Base-by-base conservation (phyloP, 2,888 invertebrate genomes). In the Sinopyrophorus schimmeli region DNA sequence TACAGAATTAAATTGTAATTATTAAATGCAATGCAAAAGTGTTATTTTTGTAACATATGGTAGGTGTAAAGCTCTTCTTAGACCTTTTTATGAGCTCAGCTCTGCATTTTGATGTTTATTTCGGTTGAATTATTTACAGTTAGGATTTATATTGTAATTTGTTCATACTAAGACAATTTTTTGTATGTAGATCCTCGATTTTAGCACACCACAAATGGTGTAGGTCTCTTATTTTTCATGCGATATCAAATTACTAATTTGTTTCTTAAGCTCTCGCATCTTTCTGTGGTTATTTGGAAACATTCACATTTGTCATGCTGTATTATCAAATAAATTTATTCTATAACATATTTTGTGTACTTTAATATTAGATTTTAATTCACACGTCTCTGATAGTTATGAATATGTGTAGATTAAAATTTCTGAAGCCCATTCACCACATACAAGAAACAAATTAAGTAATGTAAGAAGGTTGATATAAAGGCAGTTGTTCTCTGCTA, bases 291-390 rank as follows among this genome's bases (percentile, higher is more conserved):
- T 58, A 67, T 65, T 68, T 67, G 65, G 65, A 69, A n/a, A 71
- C 70, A 71, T 71, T 71, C 71, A 70, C 67, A 66, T 70, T 70
- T 71, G 69, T 70, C 70, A 70, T 65, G 65, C 68, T 71, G 69
- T 71, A 71, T 70, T 69, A 69, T 67, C 62, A 66, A 47, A 69
- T 69, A 70, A 70, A 70, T 69, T 70, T 71, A 69, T 71, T 70
- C 67, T 68, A 71, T 70, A 64, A 65, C 59, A 64, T 62, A 62
- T 63, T 65, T 65, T 66, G 60, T 66, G 62, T 61, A 61, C 37
- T 63, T 63, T 53, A 58, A 55, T 54, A 47, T 26, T 21, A 32
- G 14, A 34, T 58, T 57, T 58, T 40, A 41, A 37, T 40, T 23
- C 10, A 38, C 43, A 32, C 32, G 24, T 41, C 42, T 42, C 31